Conservation (phyloP, 2,888 invertebrate species). For the Drosophila testacea region DNA sequence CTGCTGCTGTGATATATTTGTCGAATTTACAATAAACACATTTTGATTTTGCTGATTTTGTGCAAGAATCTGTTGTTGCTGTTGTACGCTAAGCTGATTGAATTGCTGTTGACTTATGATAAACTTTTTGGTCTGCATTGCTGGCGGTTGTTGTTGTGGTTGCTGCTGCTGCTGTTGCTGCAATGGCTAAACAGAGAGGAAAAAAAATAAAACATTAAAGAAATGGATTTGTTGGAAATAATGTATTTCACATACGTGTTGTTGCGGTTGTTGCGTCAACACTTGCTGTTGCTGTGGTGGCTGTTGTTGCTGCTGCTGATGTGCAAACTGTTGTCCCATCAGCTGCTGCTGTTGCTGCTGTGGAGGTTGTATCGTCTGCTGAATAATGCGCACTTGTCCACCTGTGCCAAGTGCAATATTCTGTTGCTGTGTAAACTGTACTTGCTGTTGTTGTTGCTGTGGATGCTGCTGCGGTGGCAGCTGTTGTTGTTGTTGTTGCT, state of each 20-base stretch:
- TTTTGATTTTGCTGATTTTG: constrained; percentile 85
- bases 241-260: constrained; percentile 45
- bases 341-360: constrained; percentile 58
- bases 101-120: constrained; percentile 88
- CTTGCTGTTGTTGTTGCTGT: constrained; percentile 70
- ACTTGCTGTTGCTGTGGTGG: constrained; percentile 57
- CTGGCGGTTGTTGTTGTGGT: constrained; percentile 66
- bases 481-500: constrained; percentile 70
- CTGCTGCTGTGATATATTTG: constrained; percentile 78
- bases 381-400: constrained; percentile 71
- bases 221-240: neutral
- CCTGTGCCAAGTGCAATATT: constrained; percentile 61
- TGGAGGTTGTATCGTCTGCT: constrained; percentile 73
- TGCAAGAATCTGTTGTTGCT: constrained; percentile 85
- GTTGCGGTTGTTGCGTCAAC: constrained; percentile 57
- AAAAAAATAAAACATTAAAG: neutral
- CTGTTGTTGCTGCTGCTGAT: constrained; percentile 48
- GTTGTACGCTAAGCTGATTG: constrained; percentile 88
- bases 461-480: constrained; percentile 58
- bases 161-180: constrained; percentile 59
- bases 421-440: constrained; percentile 76
- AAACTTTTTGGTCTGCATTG: constrained; percentile 81
- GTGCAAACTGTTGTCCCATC: constrained; percentile 52
- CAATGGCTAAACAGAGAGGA: constrained; percentile 35
- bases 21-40: constrained; percentile 84